A percentile compares a stretch with the other conserved stretches of the same genome.
Conservation (phyloP, 1,140 invertebrate species). For the Calephelis nemesis region DNA sequence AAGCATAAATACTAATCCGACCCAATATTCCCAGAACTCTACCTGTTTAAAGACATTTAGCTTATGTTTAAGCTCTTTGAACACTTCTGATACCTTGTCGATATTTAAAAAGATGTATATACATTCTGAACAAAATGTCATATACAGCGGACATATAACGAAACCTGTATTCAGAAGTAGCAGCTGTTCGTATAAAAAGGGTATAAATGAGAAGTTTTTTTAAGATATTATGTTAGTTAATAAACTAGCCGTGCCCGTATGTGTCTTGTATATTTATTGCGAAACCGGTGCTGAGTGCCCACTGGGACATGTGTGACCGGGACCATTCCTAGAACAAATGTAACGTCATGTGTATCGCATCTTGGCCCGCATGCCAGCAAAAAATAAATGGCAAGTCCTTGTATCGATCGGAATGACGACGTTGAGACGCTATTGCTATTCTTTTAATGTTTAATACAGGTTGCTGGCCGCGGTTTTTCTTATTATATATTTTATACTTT, state of each 20-base stretch:
- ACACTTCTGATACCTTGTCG: too few relatives aligned
- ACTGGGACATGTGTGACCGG: conserved; percentile 44
- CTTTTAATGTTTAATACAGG: too few relatives aligned
- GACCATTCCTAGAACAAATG: conserved; percentile 58
- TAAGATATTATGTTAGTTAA: conserved; percentile 36
- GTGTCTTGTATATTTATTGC: conserved; percentile 36
- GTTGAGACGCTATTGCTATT: conserved; percentile 15
- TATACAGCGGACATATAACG: neutral
- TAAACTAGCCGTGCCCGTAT: conserved; percentile 36
- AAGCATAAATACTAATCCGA: too few relatives aligned
- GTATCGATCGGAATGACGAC: conserved; percentile 27
- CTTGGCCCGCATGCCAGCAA: conserved; percentile 45
- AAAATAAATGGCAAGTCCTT: conserved; percentile 43
- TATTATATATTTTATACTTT: neutral
- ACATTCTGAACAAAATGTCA: neutral
- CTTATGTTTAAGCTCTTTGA: too few relatives aligned
- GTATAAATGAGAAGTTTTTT: conserved; percentile 40
- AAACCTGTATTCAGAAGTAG: conserved; percentile 21
- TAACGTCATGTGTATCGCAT: conserved; percentile 54
- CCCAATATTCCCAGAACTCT: too few relatives aligned
- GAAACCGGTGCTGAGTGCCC: conserved; percentile 41
- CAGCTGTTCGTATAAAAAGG: conserved; percentile 19
- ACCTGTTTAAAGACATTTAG: too few relatives aligned
- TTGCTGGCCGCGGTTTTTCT: neutral
- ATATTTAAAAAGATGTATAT: too few relatives aligned